A percentile compares a stretch with the other conserved stretches of the same genome.
phyloP scores from a whole-genome alignment of 64 coral and sea anemone genomes.

The Porites lutea region DNA sequence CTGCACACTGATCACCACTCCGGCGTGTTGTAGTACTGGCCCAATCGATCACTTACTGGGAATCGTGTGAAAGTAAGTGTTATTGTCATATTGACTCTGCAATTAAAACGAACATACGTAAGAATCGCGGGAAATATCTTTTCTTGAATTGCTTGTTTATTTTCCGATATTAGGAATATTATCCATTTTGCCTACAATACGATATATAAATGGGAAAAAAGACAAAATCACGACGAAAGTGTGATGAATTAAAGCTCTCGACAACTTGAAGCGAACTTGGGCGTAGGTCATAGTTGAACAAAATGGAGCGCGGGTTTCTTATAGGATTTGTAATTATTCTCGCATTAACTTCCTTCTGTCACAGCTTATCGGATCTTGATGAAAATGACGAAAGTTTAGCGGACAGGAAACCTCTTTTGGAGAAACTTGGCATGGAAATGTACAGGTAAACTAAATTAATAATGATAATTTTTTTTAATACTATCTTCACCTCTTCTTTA shows the following conservation, averaged over 20 bases:
- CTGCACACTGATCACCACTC: no score
- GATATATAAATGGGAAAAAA: neutral
- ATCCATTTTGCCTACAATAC: neutral
- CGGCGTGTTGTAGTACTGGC: no score
- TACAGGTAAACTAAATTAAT: neutral
- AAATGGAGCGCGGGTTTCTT: neutral
- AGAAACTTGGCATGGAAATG: constrained; percentile 14
- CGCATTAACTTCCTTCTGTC: neutral
- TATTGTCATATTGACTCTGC: neutral
- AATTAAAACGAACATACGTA: neutral
- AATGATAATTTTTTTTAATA: neutral
- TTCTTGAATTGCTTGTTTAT: neutral
- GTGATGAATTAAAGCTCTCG: neutral
- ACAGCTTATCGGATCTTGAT: neutral
- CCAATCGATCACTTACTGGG: no score
- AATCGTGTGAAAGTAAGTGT: neutral
- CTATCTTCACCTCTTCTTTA: no score
- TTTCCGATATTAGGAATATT: constrained; percentile 1
- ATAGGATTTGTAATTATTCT: neutral
- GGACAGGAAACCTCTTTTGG: constrained; percentile 6
- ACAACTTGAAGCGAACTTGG: neutral
- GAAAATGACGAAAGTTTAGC: neutral
- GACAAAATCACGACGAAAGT: neutral
- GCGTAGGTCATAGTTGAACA: neutral
- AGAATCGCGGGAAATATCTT: neutral